These are phyloP conservation scores for Carollia perspicillata DNA, from an alignment of 2,113 vertebrate genomes.

Conservation along the genomic window DNA sequence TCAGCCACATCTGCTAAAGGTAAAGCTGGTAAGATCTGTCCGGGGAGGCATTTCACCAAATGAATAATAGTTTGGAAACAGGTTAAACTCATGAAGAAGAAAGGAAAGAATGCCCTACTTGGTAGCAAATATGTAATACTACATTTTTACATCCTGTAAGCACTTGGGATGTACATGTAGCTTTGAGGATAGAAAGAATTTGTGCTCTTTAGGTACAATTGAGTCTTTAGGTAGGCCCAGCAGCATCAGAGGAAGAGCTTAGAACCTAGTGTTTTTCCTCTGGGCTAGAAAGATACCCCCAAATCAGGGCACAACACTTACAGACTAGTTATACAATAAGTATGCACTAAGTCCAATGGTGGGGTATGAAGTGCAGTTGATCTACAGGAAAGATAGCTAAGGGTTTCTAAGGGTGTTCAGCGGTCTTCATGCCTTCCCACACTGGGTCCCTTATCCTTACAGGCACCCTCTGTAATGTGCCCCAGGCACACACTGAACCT, in stretches of 20 bases:
- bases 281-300: background rate
- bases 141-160: slow-evolving; percentile 35
- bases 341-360: background rate
- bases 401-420: background rate
- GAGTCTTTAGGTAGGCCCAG: background rate
- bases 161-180: background rate
- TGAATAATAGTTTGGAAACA: slow-evolving; percentile 60
- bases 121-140: background rate
- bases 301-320: background rate
- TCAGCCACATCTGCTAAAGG: background rate
- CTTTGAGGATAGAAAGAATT: background rate
- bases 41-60: slow-evolving; percentile 37
- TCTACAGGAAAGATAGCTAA: background rate
- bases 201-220: background rate
- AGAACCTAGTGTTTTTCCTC: background rate
- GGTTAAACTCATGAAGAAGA: background rate
- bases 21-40: slow-evolving; percentile 26
- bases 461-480: background rate
- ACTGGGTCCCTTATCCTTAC: background rate
- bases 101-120: slow-evolving; percentile 7
- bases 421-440: background rate
- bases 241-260: background rate
- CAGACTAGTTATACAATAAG: background rate
- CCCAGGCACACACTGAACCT: background rate
- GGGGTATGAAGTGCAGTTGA: background rate